These are phyloP conservation scores for Channa argus DNA, from an alignment of 2,113 vertebrate genomes.

Conservation along the genomic window DNA sequence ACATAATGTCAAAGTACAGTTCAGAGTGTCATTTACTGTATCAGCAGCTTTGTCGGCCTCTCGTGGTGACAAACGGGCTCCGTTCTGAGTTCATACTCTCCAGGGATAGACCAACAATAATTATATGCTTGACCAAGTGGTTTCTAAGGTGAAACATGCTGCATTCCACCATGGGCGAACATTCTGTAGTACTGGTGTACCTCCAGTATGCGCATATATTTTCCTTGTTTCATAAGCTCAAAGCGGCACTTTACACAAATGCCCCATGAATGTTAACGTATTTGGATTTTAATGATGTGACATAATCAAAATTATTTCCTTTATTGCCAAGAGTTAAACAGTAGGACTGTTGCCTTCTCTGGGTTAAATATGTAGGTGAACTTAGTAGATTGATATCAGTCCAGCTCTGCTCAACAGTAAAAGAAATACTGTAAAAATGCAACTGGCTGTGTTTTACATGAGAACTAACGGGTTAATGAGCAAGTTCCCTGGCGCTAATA, in stretches of 20 bases:
- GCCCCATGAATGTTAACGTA: too few species aligned
- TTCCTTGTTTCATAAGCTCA: conserved; percentile 4
- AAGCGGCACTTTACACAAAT: not conserved
- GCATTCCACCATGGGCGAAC: conserved; percentile 22
- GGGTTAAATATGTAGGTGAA: not conserved
- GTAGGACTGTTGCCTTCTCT: too few species aligned
- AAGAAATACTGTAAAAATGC: too few species aligned
- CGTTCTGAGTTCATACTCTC: conserved; percentile 37
- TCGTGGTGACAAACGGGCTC: conserved; percentile 50
- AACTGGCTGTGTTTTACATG: too few species aligned
- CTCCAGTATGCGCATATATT: conserved; percentile 9
- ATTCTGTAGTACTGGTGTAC: not conserved
- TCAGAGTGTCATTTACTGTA: conserved; percentile 22
- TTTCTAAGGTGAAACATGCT: conserved; percentile 46
- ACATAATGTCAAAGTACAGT: conserved; percentile 9
- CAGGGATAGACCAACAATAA: conserved; percentile 57
- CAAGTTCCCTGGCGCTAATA: too few species aligned
- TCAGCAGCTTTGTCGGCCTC: conserved; percentile 33
- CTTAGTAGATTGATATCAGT: not conserved
- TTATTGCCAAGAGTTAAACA: not conserved
- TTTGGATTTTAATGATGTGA: not conserved
- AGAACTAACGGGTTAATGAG: too few species aligned
- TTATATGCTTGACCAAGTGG: conserved; percentile 55
- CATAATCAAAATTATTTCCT: not conserved
- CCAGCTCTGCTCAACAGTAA: too few species aligned